phyloP scores from a whole-genome alignment of 2,888 invertebrate species.

The Gibbula magus region DNA sequence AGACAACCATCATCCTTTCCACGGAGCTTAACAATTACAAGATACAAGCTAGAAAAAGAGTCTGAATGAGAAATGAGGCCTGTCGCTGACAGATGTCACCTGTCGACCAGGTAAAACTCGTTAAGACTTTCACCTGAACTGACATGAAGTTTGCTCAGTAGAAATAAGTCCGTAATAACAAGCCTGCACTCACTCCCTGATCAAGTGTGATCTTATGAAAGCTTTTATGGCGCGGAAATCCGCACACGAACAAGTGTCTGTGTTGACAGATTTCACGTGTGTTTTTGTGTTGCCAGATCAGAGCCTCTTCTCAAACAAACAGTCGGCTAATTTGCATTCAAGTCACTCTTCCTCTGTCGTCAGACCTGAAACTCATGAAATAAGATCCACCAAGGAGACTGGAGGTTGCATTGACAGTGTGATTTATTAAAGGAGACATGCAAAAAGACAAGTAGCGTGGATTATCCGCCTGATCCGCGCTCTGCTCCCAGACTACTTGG shows the following conservation, averaged over 20 bases:
- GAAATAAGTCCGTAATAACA: no score
- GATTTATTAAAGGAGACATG: slow-evolving; percentile 1
- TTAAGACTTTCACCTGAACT: no score
- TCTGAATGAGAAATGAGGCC: no score
- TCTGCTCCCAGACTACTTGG: background rate
- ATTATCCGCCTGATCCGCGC: background rate
- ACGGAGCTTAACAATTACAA: no score
- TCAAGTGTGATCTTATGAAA: background rate
- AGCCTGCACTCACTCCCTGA: no score
- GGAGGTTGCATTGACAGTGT: background rate
- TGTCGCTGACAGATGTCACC: no score
- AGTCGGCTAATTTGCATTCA: background rate
- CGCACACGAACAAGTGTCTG: background rate
- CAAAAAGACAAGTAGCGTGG: background rate
- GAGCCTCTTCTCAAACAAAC: background rate
- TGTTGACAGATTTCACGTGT: background rate
- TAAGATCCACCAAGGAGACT: background rate
- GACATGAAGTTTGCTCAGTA: no score
- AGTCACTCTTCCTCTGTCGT: background rate
- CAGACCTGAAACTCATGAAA: background rate
- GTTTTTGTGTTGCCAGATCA: background rate
- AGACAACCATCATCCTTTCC: no score
- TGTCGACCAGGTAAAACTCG: no score
- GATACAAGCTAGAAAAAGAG: no score
- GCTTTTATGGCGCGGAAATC: background rate